Conservation (phyloP, 2,113 vertebrate species). For the Axis porcinus region DNA sequence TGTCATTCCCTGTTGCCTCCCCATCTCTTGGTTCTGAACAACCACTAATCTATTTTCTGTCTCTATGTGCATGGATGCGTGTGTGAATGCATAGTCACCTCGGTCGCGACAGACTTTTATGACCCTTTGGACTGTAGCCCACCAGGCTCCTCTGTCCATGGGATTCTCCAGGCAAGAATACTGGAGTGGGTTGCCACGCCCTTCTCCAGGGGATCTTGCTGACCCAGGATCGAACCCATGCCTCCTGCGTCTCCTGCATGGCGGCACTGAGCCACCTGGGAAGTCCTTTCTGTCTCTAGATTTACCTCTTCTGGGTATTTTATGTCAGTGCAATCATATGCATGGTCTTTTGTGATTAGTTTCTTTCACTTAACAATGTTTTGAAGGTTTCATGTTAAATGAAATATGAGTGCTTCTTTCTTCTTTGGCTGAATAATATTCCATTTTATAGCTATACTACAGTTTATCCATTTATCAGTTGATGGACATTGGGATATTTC, state of each 20-base stretch:
- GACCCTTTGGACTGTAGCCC: not conserved
- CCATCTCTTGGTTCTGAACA: not conserved
- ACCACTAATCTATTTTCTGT: not conserved
- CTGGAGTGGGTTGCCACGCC: not conserved
- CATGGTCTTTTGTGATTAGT: not conserved
- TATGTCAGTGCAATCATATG: not conserved
- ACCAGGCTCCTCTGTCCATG: not conserved
- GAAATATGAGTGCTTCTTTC: not conserved
- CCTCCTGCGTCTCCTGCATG: not conserved
- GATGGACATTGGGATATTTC: not conserved
- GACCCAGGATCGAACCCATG: not conserved
- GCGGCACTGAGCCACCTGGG: not conserved
- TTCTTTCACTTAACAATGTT: not conserved
- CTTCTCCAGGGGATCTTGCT: not conserved
- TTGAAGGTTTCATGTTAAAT: not conserved
- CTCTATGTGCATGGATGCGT: not conserved
- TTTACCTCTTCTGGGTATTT: not conserved
- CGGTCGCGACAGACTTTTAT: accelerated
- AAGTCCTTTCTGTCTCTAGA: not conserved
- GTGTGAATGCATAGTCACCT: not conserved
- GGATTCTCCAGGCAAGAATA: not conserved
- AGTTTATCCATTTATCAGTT: not conserved
- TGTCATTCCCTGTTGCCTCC: not conserved
- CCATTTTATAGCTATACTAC: not conserved
- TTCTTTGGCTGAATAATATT: not conserved